Evolutionary conservation across 2,113 vertebrate species (phyloP), one percentile per base, ranked within the genome.

Genomic region (Oncorhynchus kisutch): DNA sequence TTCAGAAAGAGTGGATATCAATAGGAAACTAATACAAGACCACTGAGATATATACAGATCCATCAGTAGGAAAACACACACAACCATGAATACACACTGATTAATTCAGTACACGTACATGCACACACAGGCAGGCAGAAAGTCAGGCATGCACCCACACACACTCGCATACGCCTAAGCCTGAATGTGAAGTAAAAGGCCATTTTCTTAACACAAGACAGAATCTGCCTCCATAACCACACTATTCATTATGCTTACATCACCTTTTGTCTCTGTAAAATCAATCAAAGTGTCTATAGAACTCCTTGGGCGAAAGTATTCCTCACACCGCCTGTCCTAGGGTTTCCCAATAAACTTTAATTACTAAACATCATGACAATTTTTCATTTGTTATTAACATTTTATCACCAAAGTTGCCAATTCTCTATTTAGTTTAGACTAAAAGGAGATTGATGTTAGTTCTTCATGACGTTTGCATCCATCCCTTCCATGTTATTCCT

Each of bases 291-390:
- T 80, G 70, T 62, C 73, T 67, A 54, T 78, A 48, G 11, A 54
- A 12, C 31, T 74, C 71, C 54, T 8, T 25, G 64, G 71, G 65
- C 72, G 49, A 62, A 73, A 60, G n/a, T 45, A 65, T 70, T 74
- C 24, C 48, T 67, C 66, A 73, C 62, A 39, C 69, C 49, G 14
- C 60, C 75, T 71, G 64, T 77, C 70, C 29, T 62, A 7, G 60
- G 9, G 51, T 48, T 74, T 64, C 71, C 70, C 62, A 45, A 80
- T 70, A 71, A 78, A 66, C 74, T 73, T 65, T 70, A 71, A 74
- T 83, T 54, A 60, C 71, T 72, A 77, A 80, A 79, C 81, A 81
- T 79, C 70, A 70, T 54, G 78, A 78, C 74, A 78, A 83, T 84
- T 68, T 73, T n/a, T 85, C 49, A 78, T n/a, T 74, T 82, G 80